phyloP scores from a whole-genome alignment of 2,113 vertebrate species.

The Tachysurus vachellii region DNA sequence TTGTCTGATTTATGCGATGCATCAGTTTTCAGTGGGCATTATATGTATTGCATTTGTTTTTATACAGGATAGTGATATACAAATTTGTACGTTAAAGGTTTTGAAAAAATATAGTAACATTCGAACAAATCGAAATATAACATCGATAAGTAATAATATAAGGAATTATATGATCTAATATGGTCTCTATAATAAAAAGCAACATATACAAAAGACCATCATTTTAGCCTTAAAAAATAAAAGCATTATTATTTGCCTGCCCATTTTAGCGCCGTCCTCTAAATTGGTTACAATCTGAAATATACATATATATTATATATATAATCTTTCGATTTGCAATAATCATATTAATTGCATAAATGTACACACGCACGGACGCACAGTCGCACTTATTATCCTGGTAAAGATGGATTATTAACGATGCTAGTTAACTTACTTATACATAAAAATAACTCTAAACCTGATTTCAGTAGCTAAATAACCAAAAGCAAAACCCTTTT shows the following conservation, averaged over 20 bases:
- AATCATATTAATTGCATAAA: background rate
- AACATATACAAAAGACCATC: too few relatives aligned
- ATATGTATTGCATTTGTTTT: background rate
- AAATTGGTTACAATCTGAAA: background rate
- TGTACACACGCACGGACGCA: background rate
- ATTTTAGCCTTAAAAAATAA: too few relatives aligned
- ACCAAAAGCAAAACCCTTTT: background rate
- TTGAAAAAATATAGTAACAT: background rate
- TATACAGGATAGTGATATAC: background rate
- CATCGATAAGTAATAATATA: too few relatives aligned
- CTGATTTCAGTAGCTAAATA: background rate
- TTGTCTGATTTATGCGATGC: background rate
- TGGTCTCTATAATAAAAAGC: too few relatives aligned
- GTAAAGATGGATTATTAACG: background rate
- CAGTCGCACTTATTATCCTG: background rate
- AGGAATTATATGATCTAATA: too few relatives aligned
- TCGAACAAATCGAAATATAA: background rate
- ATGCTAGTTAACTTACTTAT: background rate
- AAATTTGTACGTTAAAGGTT: background rate
- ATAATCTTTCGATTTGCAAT: background rate
- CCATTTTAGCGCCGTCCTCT: background rate
- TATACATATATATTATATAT: background rate
- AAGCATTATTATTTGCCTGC: too few relatives aligned
- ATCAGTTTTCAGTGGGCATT: too few relatives aligned
- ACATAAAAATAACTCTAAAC: background rate